phyloP scores from a whole-genome alignment of 2,113 vertebrate species.

The Myrmophylax atrothorax region DNA sequence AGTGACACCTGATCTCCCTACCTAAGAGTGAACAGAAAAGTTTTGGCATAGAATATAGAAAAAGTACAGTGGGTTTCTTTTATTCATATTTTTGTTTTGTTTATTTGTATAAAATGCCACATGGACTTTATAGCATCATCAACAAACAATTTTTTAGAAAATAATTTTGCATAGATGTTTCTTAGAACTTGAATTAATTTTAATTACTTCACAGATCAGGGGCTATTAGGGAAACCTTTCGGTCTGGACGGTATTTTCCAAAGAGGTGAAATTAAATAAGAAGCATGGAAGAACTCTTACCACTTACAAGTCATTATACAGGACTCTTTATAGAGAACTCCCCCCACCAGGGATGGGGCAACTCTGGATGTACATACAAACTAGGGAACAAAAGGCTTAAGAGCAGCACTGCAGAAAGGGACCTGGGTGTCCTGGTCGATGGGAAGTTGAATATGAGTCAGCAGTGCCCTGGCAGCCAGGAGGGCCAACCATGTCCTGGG shows the following conservation, averaged over 20 bases:
- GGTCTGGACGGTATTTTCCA: not conserved
- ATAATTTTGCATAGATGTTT: not conserved
- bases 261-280: not conserved
- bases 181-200: not conserved
- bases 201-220: not conserved
- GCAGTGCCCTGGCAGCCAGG: not conserved
- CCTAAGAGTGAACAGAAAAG: not conserved
- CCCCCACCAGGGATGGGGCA: no score
- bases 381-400: not conserved
- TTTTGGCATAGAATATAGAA: not conserved
- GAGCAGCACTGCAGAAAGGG: not conserved
- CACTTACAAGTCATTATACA: not conserved
- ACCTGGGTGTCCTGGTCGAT: accelerated
- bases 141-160: not conserved
- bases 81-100: not conserved
- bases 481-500: accelerated
- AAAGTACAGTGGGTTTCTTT: not conserved
- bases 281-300: not conserved
- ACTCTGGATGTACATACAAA: not conserved
- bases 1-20: not conserved
- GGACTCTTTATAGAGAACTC: not conserved
- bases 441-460: accelerated
- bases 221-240: not conserved
- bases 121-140: not conserved
- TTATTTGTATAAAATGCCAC: not conserved